Conservation (phyloP, 2,797 vertebrate genomes). For the Limnodromus scolopaceus region DNA sequence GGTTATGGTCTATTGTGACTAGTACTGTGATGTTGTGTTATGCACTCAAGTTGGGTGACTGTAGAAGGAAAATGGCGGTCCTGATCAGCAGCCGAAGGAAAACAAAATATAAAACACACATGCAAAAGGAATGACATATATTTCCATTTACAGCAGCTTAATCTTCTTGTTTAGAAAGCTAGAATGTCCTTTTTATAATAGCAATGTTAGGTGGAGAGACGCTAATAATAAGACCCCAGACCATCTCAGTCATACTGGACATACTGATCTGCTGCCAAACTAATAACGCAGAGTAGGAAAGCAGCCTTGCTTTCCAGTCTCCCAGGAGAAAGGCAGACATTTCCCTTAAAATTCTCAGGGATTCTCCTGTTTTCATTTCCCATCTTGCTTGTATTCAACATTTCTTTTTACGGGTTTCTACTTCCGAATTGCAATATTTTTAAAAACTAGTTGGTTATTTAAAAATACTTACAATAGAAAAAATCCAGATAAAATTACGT, state of each 20-base stretch:
- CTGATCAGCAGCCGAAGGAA: neutral
- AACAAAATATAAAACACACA: neutral
- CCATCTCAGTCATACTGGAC: neutral
- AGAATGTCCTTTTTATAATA: neutral
- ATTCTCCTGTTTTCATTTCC: neutral
- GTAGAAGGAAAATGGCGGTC: neutral
- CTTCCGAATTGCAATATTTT: neutral
- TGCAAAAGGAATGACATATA: neutral
- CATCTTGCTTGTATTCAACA: neutral
- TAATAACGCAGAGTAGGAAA: neutral
- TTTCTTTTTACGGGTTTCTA: neutral
- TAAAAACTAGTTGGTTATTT: neutral
- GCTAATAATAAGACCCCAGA: neutral
- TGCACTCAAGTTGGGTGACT: neutral
- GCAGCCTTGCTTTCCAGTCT: neutral
- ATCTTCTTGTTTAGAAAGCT: neutral
- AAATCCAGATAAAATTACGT: neutral
- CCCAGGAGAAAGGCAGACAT: neutral
- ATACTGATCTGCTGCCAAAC: neutral
- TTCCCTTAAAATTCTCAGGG: neutral
- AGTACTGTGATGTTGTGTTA: neutral
- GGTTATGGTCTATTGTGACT: fast-evolving
- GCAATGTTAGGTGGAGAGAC: neutral
- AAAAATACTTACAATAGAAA: neutral
- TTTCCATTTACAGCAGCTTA: neutral